These are phyloP conservation scores for Clarias pachynema DNA, from an alignment of 2,797 vertebrate genomes.

Conservation along the genomic window DNA sequence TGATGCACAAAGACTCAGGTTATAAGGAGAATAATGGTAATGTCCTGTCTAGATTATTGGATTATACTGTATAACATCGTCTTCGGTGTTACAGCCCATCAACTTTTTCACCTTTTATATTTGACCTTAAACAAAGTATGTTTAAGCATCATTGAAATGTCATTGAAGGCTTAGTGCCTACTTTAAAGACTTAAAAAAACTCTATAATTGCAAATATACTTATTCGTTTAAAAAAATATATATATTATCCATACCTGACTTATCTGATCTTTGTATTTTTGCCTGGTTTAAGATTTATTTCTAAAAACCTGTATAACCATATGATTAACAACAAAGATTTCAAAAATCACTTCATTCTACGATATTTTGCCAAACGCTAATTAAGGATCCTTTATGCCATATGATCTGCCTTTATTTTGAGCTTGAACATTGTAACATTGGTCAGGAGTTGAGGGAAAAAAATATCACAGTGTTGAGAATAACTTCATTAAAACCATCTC, in stretches of 20 bases:
- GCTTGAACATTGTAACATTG: neutral
- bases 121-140: neutral
- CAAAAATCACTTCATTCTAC: neutral
- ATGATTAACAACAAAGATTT: neutral
- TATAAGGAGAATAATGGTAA: neutral
- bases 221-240: neutral
- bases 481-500: neutral
- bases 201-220: neutral
- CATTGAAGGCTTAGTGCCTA: no score
- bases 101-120: neutral
- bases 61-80: slow-evolving; percentile 54
- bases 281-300: neutral
- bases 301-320: neutral
- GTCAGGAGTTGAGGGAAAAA: no score
- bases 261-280: neutral
- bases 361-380: neutral
- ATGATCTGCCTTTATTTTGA: neutral
- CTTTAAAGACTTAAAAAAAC: neutral
- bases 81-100: neutral
- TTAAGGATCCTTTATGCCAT: neutral
- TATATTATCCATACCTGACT: neutral
- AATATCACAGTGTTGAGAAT: neutral
- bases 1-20: slow-evolving; percentile 38
- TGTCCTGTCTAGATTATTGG: slow-evolving; percentile 41
- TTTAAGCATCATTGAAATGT: neutral